These are phyloP conservation scores for Aproaerema taeniolella DNA, from an alignment of 2,888 invertebrate species.

Conservation along the genomic window DNA sequence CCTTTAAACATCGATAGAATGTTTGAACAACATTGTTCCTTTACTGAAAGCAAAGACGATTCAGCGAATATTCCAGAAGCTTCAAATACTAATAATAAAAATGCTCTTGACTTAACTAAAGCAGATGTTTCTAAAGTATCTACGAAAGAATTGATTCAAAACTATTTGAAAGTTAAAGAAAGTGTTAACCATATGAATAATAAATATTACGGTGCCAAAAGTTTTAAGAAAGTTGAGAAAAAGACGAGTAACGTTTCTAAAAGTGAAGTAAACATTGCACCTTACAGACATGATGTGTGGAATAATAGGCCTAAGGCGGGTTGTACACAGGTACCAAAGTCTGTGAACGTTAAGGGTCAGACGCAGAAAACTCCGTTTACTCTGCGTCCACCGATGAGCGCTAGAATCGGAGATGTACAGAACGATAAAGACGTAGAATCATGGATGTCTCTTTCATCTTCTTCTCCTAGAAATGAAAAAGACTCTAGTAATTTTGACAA, in stretches of 20 bases:
- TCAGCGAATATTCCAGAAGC: slow-evolving; percentile 30
- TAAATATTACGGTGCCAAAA: slow-evolving; percentile 35
- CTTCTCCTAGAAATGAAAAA: slow-evolving; percentile 50
- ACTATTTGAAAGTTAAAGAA: slow-evolving; percentile 67
- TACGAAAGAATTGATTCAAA: slow-evolving; percentile 64
- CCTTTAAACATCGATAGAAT: slow-evolving; percentile 63
- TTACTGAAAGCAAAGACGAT: slow-evolving; percentile 36
- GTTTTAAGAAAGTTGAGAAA: slow-evolving; percentile 42
- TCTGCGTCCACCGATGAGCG: slow-evolving; percentile 46
- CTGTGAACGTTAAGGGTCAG: slow-evolving; percentile 38
- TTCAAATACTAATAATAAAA: slow-evolving; percentile 23
- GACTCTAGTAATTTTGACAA: slow-evolving; percentile 24
- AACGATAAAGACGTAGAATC: slow-evolving; percentile 69
- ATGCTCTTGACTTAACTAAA: slow-evolving; percentile 37
- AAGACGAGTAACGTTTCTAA: slow-evolving; percentile 40
- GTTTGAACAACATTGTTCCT: slow-evolving; percentile 51
- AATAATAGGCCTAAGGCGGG: slow-evolving; percentile 44
- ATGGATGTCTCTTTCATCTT: slow-evolving; percentile 68
- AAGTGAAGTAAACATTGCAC: slow-evolving; percentile 31
- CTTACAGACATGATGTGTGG: slow-evolving; percentile 44
- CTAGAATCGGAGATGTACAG: slow-evolving; percentile 59
- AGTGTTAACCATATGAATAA: slow-evolving; percentile 49
- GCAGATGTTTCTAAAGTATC: slow-evolving; percentile 58
- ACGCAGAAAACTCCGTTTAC: slow-evolving; percentile 48
- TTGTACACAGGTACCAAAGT: slow-evolving; percentile 28